Base-by-base conservation (phyloP, 2,113 vertebrate genomes). In the Alaudala cheleensis region DNA sequence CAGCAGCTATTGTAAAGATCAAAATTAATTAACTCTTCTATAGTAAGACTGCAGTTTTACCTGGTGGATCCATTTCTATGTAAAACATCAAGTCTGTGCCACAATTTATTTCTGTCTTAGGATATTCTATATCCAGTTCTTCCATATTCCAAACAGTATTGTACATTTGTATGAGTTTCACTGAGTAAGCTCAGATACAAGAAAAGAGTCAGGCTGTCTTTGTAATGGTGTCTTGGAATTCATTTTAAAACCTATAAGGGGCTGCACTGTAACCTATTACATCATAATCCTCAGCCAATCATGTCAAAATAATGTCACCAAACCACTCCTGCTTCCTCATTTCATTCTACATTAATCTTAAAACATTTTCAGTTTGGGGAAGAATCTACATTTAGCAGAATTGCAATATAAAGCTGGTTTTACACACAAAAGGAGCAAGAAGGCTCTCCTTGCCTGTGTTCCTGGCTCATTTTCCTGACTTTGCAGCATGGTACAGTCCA, bases 241-340 rank as follows among this genome's bases (percentile, higher is more conserved):
- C 94, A 98, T 98, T 98, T 98, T 97, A 98, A 98, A 98, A 98
- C 96, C 98, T 98, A 98, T 98, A 98, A 98, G 98, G 97, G 96
- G 98, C 98, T 98, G 98, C 98, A 98, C 99, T 98, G 98, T 98
- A 99, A 99, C 98, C 98, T 98, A 98, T 99, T 99, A 99, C 99
- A 99, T 99, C 99, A 99, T 98, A 99, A 97, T 98, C 98, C 98
- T 97, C 98, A 98, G 98, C 99, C 99, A 99, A 99, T 99, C 98
- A 98, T 97, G 98, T 95, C 98, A 98, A 98, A 97, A 98, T 97
- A 98, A 98, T 98, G 98, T 98, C 98, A 98, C 97, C 98, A 98
- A 98, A 98, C 98, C 98, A 97, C 98, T 99, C 98, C 98, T 98
- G 98, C 96, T 98, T 98, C 98, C 97, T 98, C 98, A 97, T 98